Percentiles rank a stretch among this genome's conserved stretches.
Evolutionary conservation across 2,113 vertebrate genomes (phyloP).

Genomic region (Oreocharis arfaki): DNA sequence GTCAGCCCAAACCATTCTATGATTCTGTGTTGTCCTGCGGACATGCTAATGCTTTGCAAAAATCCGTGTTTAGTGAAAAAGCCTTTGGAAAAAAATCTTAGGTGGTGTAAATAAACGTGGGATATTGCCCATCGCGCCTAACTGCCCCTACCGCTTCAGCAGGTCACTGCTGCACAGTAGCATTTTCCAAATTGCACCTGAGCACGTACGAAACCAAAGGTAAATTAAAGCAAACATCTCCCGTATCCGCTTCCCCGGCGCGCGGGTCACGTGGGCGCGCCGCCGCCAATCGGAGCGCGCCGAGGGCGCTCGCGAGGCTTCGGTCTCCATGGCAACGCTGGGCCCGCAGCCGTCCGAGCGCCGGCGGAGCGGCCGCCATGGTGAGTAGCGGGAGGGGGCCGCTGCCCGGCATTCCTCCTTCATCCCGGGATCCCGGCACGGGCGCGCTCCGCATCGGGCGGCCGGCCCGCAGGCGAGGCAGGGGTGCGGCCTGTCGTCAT

Average conservation of each 20-base stretch:
- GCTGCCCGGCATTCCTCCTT: neutral
- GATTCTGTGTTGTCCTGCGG: neutral
- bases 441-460: neutral
- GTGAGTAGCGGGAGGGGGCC: neutral
- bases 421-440: neutral
- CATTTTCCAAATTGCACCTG: neutral
- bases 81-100: neutral
- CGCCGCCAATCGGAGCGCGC: neutral
- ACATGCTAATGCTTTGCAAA: neutral
- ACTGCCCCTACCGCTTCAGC: neutral
- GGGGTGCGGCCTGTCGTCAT: neutral
- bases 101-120: neutral
- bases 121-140: neutral
- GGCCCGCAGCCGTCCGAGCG: neutral
- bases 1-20: neutral
- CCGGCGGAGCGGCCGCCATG: neutral
- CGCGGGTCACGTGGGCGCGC: neutral
- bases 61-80: neutral
- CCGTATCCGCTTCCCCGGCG: neutral
- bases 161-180: neutral
- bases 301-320: neutral
- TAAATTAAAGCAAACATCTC: fast-evolving
- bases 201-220: neutral
- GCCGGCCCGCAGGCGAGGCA: neutral
- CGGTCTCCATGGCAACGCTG: neutral